phyloP scores from a whole-genome alignment of 2,113 vertebrate species.

The Noturus placidus region DNA sequence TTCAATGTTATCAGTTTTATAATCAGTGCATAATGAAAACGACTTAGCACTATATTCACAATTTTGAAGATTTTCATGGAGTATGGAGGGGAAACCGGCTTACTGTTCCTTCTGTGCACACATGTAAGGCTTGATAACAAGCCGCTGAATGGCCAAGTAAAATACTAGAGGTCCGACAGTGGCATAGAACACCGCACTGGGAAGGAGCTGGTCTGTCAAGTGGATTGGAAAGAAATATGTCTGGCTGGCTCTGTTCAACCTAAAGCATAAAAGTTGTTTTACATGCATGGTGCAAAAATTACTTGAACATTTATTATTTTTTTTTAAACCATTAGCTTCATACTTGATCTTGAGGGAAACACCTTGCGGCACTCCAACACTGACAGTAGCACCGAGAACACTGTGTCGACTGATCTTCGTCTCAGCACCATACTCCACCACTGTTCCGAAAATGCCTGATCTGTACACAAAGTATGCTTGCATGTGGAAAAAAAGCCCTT shows the following conservation, averaged over 20 bases:
- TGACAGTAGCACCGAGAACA: constrained; percentile 88
- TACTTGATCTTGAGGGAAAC: constrained; percentile 97
- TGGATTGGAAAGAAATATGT: constrained; percentile 97
- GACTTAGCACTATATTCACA: not conserved
- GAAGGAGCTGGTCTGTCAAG: constrained; percentile 94
- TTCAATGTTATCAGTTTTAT: not conserved
- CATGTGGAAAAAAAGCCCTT: not conserved
- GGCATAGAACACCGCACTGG: constrained; percentile 96
- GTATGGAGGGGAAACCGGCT: constrained; percentile 61
- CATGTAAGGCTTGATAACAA: constrained; percentile 93
- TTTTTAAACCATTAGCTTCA: constrained; percentile 54
- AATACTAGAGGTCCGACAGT: constrained; percentile 89
- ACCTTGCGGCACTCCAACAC: constrained; percentile 92
- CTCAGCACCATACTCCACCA: constrained; percentile 95
- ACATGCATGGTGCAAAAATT: not conserved
- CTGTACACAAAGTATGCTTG: constrained; percentile 64
- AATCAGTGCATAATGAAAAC: not conserved
- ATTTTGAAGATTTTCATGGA: not conserved
- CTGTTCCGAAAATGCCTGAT: constrained; percentile 92
- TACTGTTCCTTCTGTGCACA: constrained; percentile 91
- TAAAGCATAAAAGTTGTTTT: constrained; percentile 58
- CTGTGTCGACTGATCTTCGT: constrained; percentile 98
- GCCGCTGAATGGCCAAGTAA: constrained; percentile 89
- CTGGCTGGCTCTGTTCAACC: constrained; percentile 95
- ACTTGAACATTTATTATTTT: too few relatives aligned